Evolutionary conservation across 2,113 vertebrate genomes (phyloP), one percentile per base, ranked within the genome.

Genomic region (Megalops atlanticus): DNA sequence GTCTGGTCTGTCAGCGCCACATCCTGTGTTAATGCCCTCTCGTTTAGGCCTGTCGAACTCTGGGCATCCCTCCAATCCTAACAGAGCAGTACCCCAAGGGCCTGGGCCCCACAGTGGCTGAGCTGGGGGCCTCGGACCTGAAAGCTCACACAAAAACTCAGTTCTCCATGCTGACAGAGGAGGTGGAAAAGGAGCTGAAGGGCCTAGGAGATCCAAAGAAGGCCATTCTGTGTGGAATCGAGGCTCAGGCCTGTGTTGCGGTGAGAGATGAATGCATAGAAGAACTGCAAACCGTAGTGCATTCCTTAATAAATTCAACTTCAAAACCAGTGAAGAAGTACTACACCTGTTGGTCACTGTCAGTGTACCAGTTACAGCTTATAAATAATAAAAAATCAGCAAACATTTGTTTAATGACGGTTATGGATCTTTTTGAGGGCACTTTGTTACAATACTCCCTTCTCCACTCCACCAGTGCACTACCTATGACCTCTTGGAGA

Each of bases 81-180:
- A 97, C 96, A 0, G 97, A 98, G 83, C 97, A 98, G 87, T 96
- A 97, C 86, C 97, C 96, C 0, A 91, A 93, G 87, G 95, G 96
- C 11, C 88, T 97, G 84, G 97, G 96, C 24, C 94, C 93, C 74
- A 97, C 96, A 0, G 97, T 98, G 4, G 93, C 95, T 0, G 96
- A 98, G 88, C 91, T 98, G 27, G 96, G 95, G 7, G 94, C 95
- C 0, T 83, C 75, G 6, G 94, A 84, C 21, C 82, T 98, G 18
- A 91, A 2, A 0, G 89, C 96, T 5, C 79, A 95, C 39, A 16
- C 92, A 43, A 97, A 98, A 84, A 97, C 96, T 0, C 92, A 92
- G 71, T 96, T 97, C 83, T 96, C 94, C 80, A 98, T 97, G 97
- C 86, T 97, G 83, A 93, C 86, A 0, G 94, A 95, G 0, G 92